Evolutionary conservation across 2,797 vertebrate species (phyloP), one percentile per base, ranked within the genome.

Genomic region (Liparis tanakae): DNA sequence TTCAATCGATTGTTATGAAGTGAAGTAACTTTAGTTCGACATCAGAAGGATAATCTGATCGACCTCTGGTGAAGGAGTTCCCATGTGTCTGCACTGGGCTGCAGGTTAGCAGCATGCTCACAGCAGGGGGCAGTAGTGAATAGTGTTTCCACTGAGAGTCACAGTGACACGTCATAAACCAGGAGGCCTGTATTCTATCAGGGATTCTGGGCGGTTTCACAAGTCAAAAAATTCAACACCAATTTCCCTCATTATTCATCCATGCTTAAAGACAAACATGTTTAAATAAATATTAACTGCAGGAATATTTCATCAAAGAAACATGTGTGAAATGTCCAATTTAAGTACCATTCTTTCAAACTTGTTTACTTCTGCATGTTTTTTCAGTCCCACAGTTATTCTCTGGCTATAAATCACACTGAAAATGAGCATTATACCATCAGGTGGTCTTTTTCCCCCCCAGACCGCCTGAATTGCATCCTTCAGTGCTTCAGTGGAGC

Each of bases 121-220:
- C 93, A 92, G 84, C 75, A 93, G 92, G 90, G 92, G 92, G 91
- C 92, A 92, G 90, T 89, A 91, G 87, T 84, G 87, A 90, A 82
- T 72, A 87, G 82, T 66, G 67, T 77, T 86, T 83, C 46, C 44
- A 8, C 25, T 46, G 50, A 67, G 54, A 46, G 22, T 39, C n/a
- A 44, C 9, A 1, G n/a, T 37, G 53, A 39, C 33, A 5, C 46
- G 66, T 48, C 64, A 66, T 15, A 55, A 39, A 73, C 17, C 25
- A 30, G 62, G 48, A 39, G 41, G 17, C 6, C n/a, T 67, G 15
- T 50, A 72, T 69, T 61, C 50, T 58, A 25, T 61, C 39, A 70
- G 53, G 41, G 48, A 81, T 71, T 72, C 25, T 78, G 68, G 75
- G 67, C 10, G 43, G 86, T 78, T 87, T 84, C 80, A 74, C 15